Evolutionary conservation across 2,113 vertebrate genomes (phyloP), one percentile per base, ranked within the genome.

Genomic region (Ivindomyrus marchei): DNA sequence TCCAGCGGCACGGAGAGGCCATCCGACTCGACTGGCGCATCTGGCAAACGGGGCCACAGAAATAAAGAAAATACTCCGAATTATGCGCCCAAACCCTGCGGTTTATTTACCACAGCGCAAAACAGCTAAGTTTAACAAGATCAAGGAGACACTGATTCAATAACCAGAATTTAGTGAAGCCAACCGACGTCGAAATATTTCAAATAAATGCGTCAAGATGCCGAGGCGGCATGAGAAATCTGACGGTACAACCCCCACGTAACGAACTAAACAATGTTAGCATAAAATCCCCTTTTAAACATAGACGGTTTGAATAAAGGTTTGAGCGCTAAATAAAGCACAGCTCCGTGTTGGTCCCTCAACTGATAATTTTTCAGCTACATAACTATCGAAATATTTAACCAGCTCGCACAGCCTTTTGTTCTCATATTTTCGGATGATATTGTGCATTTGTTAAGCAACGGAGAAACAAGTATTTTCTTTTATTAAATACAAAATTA

Each of bases 1-100:
- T 95, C 96, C 96, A 97, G 8, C 93, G 87, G 74, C 95, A 95
- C 8, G 96, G 96, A 85, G 96, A 97, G 62, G 95, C 95, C 88
- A 95, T 93, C 90, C 94, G 94, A 83, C 97, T 97, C n/a, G 95
- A 96, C 89, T 97, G 96, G 39, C 96, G 96, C 98, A 99, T 99
- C 96, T 98, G 92, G 45, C 92, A 94, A 91, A 85, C 9, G 13
- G 10, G 62, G 21, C 45, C 36, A 9, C 21, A 11, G 2, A 47
- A 45, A 47, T 5, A 7, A 4, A 80, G 17, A 15, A 70, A 70
- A 31, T 4, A 31, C 10, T 9, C n/a, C 27, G 1, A 70, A 4
- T 13, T 13, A 31, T 31, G 62, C 62, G 62, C 10, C 10, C 27
- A 27, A 31, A 27, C 24, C n/a, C n/a, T 3, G n/a, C 62, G n/a